Conservation (phyloP, 2,113 vertebrate species). For the Haplochromis burtoni region DNA sequence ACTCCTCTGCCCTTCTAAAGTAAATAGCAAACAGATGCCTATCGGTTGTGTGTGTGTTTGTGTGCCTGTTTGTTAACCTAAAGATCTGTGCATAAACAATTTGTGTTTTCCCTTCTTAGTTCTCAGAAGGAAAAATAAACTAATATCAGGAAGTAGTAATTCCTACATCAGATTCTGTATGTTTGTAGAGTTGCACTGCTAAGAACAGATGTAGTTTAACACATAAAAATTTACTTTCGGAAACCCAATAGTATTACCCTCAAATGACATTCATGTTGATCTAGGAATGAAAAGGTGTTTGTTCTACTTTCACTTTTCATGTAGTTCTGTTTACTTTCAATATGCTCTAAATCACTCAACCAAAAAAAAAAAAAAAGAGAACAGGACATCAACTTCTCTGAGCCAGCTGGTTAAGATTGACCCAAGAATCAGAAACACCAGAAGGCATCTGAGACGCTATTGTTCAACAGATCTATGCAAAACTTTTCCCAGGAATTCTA, state of each 20-base stretch:
- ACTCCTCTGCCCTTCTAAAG: not conserved
- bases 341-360: not conserved
- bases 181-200: constrained; percentile 10
- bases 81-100: constrained; percentile 12
- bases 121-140: constrained; percentile 41
- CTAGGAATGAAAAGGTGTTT: not conserved
- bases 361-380: not conserved
- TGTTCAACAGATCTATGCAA: not conserved
- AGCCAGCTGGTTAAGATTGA: not conserved
- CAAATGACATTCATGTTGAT: not conserved
- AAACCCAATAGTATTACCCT: not conserved
- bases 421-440: not conserved
- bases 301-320: not conserved
- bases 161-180: constrained; percentile 1
- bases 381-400: not conserved
- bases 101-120: constrained; percentile 4
- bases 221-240: constrained; percentile 16
- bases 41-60: not conserved
- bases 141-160: not conserved
- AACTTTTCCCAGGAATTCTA: not conserved
- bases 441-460: not conserved
- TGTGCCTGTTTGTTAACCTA: not conserved
- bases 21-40: not conserved
- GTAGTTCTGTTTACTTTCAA: not conserved
- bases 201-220: not conserved